phyloP scores from a whole-genome alignment of 1,140 invertebrate genomes.

The Bombus consobrinus region DNA sequence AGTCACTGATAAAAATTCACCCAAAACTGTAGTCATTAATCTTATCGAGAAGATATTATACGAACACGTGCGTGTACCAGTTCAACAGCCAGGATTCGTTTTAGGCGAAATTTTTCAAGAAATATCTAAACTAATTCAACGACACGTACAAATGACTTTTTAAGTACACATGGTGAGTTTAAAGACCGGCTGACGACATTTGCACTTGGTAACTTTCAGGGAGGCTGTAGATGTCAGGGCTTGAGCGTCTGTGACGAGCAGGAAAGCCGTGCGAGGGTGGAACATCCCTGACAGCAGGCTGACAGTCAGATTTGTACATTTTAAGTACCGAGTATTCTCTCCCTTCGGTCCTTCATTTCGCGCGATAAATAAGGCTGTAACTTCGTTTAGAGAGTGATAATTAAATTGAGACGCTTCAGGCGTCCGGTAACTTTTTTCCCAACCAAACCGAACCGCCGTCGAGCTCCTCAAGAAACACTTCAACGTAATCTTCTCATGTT shows the following conservation, averaged over 20 bases:
- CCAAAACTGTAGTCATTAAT: no score
- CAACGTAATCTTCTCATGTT: no score
- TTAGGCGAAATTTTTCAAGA: neutral
- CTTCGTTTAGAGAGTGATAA: slow-evolving; percentile 59
- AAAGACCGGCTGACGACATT: slow-evolving; percentile 70
- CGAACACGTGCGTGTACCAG: neutral
- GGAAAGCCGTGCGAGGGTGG: slow-evolving; percentile 61
- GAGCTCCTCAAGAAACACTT: neutral
- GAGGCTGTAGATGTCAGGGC: slow-evolving; percentile 51
- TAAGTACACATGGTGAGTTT: slow-evolving; percentile 52
- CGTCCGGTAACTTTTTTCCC: slow-evolving; percentile 18
- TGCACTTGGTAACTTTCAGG: slow-evolving; percentile 66
- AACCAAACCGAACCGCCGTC: neutral
- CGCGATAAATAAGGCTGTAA: slow-evolving; percentile 69
- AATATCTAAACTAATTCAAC: neutral
- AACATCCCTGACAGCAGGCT: slow-evolving; percentile 66
- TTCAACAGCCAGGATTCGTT: neutral
- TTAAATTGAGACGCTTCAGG: slow-evolving; percentile 65
- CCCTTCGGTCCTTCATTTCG: slow-evolving; percentile 61
- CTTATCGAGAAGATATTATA: neutral
- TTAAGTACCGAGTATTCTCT: slow-evolving; percentile 63
- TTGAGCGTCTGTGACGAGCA: slow-evolving; percentile 53
- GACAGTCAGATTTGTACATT: slow-evolving; percentile 74
- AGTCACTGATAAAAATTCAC: no score
- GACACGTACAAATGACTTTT: slow-evolving; percentile 36